phyloP scores from a whole-genome alignment of 2,113 vertebrate species.

The Copsychus sechellarum region DNA sequence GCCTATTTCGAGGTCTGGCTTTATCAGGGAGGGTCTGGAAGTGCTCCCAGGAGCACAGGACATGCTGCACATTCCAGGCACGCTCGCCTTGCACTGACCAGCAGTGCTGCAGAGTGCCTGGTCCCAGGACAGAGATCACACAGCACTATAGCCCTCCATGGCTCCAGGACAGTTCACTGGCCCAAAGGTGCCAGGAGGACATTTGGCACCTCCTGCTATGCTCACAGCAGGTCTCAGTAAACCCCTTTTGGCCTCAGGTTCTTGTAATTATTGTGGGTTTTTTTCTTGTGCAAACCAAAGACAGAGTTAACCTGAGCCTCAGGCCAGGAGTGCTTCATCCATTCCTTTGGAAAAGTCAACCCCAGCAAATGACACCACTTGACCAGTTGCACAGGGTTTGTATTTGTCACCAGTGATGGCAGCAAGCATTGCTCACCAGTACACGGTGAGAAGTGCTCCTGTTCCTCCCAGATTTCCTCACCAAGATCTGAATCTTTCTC shows the following conservation, averaged over 20 bases:
- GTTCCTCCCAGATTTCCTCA: background rate
- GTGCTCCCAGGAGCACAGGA: background rate
- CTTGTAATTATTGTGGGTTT: background rate
- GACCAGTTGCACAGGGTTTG: background rate
- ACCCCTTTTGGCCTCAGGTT: background rate
- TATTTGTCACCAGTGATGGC: background rate
- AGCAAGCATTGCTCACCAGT: background rate
- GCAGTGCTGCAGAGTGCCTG: background rate
- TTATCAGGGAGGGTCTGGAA: constrained; percentile 30
- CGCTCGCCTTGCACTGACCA: rapidly evolving
- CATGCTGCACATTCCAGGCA: background rate
- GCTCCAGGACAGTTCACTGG: background rate
- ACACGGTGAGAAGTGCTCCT: background rate
- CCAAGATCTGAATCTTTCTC: background rate
- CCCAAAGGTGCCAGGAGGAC: background rate
- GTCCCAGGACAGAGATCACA: background rate
- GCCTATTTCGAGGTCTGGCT: background rate
- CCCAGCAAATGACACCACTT: background rate
- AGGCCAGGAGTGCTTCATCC: background rate
- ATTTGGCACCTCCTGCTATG: background rate
- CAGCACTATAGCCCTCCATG: background rate
- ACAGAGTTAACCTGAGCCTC: background rate
- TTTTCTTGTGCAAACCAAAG: background rate
- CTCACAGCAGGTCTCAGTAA: background rate
- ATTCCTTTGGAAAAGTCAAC: background rate